These are phyloP conservation scores for Electrophaes corylata DNA, from an alignment of 2,888 invertebrate genomes.

Conservation along the genomic window DNA sequence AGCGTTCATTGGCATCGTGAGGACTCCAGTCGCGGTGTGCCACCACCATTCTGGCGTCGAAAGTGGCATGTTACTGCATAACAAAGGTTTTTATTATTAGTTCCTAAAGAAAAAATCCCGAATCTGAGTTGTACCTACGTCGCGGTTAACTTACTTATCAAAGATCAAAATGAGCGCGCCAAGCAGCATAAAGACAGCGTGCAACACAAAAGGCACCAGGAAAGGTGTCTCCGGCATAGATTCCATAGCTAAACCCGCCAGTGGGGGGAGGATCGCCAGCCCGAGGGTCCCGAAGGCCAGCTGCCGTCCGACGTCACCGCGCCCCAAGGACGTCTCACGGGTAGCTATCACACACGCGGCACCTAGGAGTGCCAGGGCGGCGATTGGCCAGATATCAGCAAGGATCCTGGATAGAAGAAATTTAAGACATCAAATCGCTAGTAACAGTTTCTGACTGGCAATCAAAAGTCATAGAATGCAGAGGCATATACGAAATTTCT, in stretches of 20 bases:
- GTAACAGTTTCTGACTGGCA: too few species aligned
- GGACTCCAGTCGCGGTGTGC: conserved; percentile 91
- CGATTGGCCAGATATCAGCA: conserved; percentile 91
- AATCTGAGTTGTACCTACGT: background rate
- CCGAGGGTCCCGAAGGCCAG: conserved; percentile 90
- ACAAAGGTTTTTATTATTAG: too few species aligned
- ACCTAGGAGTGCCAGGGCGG: conserved; percentile 88
- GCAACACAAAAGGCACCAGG: conserved; percentile 84
- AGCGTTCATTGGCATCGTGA: conserved; percentile 91
- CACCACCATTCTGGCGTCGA: conserved; percentile 95
- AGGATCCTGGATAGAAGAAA: conserved; percentile 79
- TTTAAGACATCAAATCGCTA: background rate
- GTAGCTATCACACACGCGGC: conserved; percentile 93
- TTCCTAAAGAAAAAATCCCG: too few species aligned
- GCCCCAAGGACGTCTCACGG: conserved; percentile 90
- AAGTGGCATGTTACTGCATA: conserved; percentile 88
- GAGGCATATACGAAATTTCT: too few species aligned
- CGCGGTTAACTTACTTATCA: conserved; percentile 74
- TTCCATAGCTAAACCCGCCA: conserved; percentile 76
- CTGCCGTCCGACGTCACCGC: conserved; percentile 91
- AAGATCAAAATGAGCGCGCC: conserved; percentile 85
- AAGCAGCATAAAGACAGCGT: conserved; percentile 80
- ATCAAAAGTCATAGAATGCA: too few species aligned
- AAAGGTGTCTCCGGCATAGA: conserved; percentile 72
- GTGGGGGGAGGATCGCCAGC: conserved; percentile 87